Conservation (phyloP, 1,140 invertebrate species). For the Chrysopa pallens region DNA sequence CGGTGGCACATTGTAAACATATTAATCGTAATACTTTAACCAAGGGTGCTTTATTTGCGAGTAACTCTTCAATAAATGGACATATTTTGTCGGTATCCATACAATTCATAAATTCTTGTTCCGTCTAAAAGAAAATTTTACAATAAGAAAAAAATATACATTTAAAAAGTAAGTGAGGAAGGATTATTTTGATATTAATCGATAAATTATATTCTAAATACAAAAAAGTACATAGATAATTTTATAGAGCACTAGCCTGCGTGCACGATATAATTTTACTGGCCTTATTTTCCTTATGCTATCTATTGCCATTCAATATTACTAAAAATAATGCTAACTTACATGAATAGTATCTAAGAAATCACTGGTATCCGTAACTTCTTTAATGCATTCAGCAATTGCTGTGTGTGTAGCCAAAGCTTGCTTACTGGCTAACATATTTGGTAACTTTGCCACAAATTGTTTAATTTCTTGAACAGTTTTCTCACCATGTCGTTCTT, state of each 20-base stretch:
- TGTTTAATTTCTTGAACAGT: slow-evolving; percentile 86
- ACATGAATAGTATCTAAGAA: slow-evolving; percentile 20
- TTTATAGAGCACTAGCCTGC: no score
- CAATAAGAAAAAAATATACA: no score
- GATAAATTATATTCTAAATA: no score
- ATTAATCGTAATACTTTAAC: slow-evolving; percentile 73
- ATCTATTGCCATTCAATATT: no score
- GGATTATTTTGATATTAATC: no score
- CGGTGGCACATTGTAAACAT: slow-evolving; percentile 73
- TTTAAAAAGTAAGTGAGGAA: no score
- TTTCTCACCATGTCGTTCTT: slow-evolving; percentile 70
- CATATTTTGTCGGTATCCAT: slow-evolving; percentile 78
- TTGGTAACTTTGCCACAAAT: slow-evolving; percentile 77
- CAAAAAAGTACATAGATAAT: no score
- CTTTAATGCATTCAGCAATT: slow-evolving; percentile 43
- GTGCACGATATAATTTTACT: no score
- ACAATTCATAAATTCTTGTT: slow-evolving; percentile 86
- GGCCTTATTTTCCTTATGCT: no score
- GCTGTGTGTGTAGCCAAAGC: slow-evolving; percentile 53
- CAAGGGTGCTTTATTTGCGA: slow-evolving; percentile 64
- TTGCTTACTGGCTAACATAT: slow-evolving; percentile 75
- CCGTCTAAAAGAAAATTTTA: slow-evolving; percentile 23
- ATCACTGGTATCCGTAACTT: slow-evolving; percentile 24
- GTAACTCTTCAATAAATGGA: slow-evolving; percentile 79
- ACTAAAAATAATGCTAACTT: slow-evolving; percentile 1